These are phyloP conservation scores for Venustaconcha ellipsiformis DNA, from an alignment of 1,140 invertebrate species.

Conservation along the genomic window DNA sequence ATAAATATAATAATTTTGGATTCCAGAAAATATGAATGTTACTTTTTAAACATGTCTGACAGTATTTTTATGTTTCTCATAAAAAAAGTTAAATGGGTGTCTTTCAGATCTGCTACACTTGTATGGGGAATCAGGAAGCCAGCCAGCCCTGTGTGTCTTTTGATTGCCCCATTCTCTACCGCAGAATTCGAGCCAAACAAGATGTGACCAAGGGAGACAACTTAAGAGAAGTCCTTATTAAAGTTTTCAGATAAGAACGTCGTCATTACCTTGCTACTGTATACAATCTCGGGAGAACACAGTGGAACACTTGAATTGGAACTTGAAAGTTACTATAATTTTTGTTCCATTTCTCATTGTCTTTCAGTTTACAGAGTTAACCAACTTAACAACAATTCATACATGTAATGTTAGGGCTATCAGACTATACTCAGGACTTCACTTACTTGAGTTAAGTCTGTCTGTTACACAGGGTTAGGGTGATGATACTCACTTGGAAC, in stretches of 20 bases:
- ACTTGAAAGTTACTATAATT: no score
- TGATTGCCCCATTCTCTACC: conserved; percentile 82
- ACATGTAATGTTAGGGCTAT: no score
- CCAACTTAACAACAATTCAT: no score
- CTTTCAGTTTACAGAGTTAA: no score
- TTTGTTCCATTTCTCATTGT: no score
- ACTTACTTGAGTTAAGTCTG: no score
- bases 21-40: not conserved
- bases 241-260: conserved; percentile 13
- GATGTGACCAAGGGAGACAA: conserved; percentile 39
- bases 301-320: no score
- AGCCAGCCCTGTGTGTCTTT: conserved; percentile 77
- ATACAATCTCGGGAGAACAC: no score
- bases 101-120: conserved; percentile 80
- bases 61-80: not conserved
- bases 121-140: conserved; percentile 73
- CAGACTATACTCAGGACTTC: no score
- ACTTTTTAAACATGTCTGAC: not conserved
- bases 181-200: conserved; percentile 40
- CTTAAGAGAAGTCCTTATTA: conserved; percentile 22
- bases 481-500: no score
- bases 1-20: not conserved
- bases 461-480: no score
- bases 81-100: not conserved
- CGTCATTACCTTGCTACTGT: no score